Percentiles rank a stretch among this genome's conserved stretches.
Evolutionary conservation across 1,140 invertebrate species (phyloP).

Genomic region (Yoshiicerus persimilis): DNA sequence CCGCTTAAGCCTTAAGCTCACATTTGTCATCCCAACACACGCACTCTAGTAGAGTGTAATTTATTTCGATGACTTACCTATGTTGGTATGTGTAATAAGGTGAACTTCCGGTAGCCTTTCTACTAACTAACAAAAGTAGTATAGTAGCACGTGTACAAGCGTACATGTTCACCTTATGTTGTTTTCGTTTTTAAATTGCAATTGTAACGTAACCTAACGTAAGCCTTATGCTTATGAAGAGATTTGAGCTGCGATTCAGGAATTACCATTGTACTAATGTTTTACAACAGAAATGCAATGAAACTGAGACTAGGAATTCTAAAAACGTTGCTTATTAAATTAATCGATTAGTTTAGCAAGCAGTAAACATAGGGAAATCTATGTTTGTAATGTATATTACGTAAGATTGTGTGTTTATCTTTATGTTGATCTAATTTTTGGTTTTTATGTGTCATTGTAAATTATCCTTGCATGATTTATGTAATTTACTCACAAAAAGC

Average conservation of each 20-base stretch:
- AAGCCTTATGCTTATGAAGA: not conserved
- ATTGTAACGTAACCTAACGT: not conserved
- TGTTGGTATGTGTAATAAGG: not conserved
- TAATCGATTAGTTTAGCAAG: not conserved
- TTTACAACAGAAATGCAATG: not conserved
- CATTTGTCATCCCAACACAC: slow-evolving; percentile 5
- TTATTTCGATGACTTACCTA: not conserved
- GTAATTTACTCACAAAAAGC: not conserved
- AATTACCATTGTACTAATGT: not conserved
- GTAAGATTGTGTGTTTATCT: not conserved
- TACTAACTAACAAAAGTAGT: not conserved
- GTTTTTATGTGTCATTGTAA: slow-evolving; percentile 19
- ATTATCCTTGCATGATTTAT: slow-evolving; percentile 2
- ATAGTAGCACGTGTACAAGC: not conserved
- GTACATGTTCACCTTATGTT: not conserved
- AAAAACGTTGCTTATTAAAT: not conserved
- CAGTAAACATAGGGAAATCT: not conserved
- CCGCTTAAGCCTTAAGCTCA: slow-evolving; percentile 7
- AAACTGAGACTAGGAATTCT: no score
- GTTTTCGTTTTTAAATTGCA: not conserved
- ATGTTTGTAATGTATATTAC: not conserved
- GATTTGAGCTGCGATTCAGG: no score
- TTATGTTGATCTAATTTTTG: not conserved
- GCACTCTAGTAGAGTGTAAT: not conserved
- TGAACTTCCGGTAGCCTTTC: not conserved